phyloP scores from a whole-genome alignment of 2,797 vertebrate species.

The Parauchenoglanis ngamensis region DNA sequence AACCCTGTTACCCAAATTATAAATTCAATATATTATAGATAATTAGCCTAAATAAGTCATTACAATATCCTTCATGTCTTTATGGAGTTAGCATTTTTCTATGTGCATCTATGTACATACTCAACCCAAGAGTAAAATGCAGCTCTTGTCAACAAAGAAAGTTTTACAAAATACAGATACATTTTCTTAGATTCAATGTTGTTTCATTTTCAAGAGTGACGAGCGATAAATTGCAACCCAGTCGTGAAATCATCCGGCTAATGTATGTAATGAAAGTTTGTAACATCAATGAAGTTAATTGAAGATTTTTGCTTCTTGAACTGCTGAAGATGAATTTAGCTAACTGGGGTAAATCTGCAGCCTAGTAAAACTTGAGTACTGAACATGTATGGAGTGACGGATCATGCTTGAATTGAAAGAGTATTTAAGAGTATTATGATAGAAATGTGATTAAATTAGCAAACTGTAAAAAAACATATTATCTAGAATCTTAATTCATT shows the following conservation, averaged over 20 bases:
- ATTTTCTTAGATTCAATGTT: neutral
- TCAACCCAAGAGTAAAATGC: neutral
- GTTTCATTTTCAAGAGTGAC: neutral
- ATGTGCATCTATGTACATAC: neutral
- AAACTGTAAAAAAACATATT: neutral
- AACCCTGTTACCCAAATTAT: neutral
- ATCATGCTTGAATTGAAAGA: neutral
- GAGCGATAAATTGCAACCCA: neutral
- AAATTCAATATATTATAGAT: neutral
- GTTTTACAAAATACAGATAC: neutral
- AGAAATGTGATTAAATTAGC: neutral
- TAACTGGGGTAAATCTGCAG: neutral
- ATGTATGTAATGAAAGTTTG: neutral
- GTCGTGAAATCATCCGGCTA: neutral
- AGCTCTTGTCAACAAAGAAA: neutral
- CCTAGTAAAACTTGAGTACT: neutral
- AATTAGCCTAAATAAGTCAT: neutral
- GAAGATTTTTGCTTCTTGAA: neutral
- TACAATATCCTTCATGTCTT: neutral
- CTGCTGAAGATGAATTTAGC: neutral
- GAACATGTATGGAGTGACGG: neutral
- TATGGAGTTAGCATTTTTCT: neutral
- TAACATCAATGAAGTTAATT: no score
- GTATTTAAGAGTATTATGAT: neutral
- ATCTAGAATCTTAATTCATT: neutral